A percentile compares a stretch with the other conserved stretches of the same genome.
Conservation (phyloP, 1,140 invertebrate species). For the Nasonia vitripennis region DNA sequence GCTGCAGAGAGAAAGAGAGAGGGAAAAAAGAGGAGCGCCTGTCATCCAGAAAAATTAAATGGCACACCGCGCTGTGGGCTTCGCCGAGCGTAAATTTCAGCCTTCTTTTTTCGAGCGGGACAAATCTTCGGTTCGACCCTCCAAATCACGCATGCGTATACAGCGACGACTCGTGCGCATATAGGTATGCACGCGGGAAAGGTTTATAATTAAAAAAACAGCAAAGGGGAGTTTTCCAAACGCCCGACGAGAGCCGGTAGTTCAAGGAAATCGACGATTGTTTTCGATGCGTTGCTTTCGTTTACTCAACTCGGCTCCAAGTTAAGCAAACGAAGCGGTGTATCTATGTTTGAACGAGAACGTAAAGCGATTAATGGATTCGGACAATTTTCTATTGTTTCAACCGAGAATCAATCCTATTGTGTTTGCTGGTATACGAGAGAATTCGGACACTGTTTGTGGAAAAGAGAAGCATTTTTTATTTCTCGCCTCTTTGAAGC, state of each 20-base stretch:
- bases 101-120: neutral
- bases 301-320: neutral
- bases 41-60: conserved; percentile 42
- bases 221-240: neutral
- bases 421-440: no score
- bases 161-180: neutral
- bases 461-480: neutral
- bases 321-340: neutral
- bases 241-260: no score
- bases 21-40: neutral
- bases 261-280: neutral
- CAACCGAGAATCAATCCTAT: neutral
- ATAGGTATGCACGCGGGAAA: neutral
- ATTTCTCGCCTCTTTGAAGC: neutral
- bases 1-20: neutral
- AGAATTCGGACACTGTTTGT: no score
- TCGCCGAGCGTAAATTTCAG: neutral
- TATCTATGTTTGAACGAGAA: neutral
- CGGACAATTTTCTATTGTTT: neutral
- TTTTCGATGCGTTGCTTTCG: neutral
- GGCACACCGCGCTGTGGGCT: conserved; percentile 9
- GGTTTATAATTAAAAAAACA: conserved; percentile 6
- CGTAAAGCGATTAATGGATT: neutral
- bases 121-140: neutral
- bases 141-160: neutral